A percentile compares a stretch with the other conserved stretches of the same genome.
Evolutionary conservation across 2,113 vertebrate genomes (phyloP).

Genomic region (Lepisosteus oculatus): DNA sequence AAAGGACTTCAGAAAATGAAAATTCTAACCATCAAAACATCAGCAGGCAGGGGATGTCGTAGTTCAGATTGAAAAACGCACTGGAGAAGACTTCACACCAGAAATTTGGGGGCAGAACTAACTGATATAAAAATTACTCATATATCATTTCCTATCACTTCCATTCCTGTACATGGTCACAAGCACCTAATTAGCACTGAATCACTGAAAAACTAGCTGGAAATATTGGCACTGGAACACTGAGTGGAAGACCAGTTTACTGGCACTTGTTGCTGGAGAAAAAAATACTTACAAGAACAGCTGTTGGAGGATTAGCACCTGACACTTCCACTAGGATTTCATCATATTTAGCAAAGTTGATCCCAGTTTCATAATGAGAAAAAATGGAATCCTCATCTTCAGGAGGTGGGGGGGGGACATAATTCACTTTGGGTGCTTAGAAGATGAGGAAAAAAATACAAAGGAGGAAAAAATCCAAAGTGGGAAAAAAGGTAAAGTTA

Average conservation of each 20-base stretch:
- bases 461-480: not conserved
- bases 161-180: no score
- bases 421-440: constrained; percentile 80
- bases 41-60: no score
- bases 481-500: constrained; percentile 4
- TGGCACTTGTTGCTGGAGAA: not conserved
- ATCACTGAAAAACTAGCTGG: no score
- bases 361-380: constrained; percentile 77
- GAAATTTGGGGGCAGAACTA: no score
- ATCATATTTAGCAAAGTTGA: constrained; percentile 94
- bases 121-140: no score
- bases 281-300: constrained; percentile 70
- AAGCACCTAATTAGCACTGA: no score
- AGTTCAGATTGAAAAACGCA: no score
- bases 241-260: no score
- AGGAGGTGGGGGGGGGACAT: constrained; percentile 80
- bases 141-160: not conserved
- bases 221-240: no score
- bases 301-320: constrained; percentile 74
- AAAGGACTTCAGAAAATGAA: no score
- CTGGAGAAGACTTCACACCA: no score
- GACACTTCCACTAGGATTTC: constrained; percentile 81
- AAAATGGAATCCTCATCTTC: constrained; percentile 83
- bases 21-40: no score
- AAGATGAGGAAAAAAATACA: constrained; percentile 19